Conservation (phyloP, 2,888 invertebrate species). For the Pristionchus exspectatus region DNA sequence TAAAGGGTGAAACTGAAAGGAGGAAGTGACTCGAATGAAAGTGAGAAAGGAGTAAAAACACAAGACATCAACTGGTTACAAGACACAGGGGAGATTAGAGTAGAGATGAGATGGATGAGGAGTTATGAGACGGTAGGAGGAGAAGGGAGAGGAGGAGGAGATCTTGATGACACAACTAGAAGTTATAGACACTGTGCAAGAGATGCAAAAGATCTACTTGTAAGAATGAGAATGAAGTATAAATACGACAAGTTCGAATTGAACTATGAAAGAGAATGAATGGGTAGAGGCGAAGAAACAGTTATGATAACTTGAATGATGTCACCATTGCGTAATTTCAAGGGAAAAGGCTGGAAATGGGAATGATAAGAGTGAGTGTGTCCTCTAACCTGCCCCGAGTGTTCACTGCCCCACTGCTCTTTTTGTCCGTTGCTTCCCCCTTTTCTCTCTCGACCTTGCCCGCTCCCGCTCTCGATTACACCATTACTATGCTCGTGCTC, state of each 20-base stretch:
- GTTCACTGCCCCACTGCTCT: constrained; percentile 25
- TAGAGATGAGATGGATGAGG: constrained; percentile 43
- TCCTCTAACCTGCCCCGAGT: not conserved
- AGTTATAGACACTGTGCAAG: not conserved
- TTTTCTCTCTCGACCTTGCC: constrained; percentile 29
- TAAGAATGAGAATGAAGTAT: not conserved
- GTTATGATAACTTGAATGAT: not conserved
- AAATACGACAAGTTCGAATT: not conserved
- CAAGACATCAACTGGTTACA: constrained; percentile 47
- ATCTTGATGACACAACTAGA: constrained; percentile 26
- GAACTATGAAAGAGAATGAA: no score
- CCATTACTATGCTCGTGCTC: not conserved
- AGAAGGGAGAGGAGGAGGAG: constrained; percentile 12
- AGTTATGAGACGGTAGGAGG: not conserved
- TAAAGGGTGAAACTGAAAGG: constrained; percentile 49
- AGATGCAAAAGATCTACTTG: not conserved
- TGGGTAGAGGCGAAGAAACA: no score
- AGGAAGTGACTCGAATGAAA: constrained; percentile 12
- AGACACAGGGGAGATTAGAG: constrained; percentile 17
- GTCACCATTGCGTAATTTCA: not conserved
- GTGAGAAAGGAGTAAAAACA: constrained; percentile 43
- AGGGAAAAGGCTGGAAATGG: not conserved
- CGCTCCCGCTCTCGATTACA: constrained; percentile 8
- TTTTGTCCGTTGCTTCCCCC: constrained; percentile 18
- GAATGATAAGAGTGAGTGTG: not conserved